Evolutionary conservation across 2,113 vertebrate genomes (phyloP).

Genomic region (Urocynchramus pylzowi): DNA sequence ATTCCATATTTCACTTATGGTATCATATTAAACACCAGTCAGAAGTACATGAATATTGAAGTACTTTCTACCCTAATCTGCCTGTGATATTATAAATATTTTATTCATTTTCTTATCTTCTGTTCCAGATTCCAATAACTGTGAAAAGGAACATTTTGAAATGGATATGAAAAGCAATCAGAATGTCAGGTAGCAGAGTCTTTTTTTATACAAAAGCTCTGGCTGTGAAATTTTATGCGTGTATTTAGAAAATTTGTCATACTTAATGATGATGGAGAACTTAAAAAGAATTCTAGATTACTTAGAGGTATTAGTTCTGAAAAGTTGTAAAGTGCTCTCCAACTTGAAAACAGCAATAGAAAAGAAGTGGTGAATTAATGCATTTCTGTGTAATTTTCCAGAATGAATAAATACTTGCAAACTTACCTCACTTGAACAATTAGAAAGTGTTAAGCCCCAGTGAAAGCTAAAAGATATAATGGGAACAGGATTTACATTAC

Average conservation of each 20-base stretch:
- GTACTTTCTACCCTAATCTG: constrained; percentile 8
- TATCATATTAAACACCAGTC: constrained; percentile 29
- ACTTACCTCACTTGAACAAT: neutral
- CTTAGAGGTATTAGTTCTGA: neutral
- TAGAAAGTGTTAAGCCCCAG: neutral
- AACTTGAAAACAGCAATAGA: neutral
- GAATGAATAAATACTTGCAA: neutral
- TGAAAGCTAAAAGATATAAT: neutral
- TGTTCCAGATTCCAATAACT: constrained; percentile 68
- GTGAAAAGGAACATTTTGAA: constrained; percentile 62
- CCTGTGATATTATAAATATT: constrained; percentile 32
- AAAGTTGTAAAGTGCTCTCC: neutral
- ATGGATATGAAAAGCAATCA: constrained; percentile 63
- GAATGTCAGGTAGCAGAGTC: constrained; percentile 67
- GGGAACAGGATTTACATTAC: neutral
- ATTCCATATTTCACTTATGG: constrained; percentile 31
- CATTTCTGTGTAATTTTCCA: neutral
- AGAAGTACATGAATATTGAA: constrained; percentile 54
- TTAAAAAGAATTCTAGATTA: neutral
- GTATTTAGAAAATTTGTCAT: neutral
- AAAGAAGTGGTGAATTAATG: neutral
- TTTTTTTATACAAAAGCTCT: neutral
- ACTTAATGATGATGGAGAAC: neutral
- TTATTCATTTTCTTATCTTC: constrained; percentile 65
- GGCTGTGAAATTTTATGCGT: neutral